Percentiles rank a stretch among this genome's conserved stretches.
phyloP scores from a whole-genome alignment of 2,113 vertebrate species.

The Deroptyus accipitrinus region DNA sequence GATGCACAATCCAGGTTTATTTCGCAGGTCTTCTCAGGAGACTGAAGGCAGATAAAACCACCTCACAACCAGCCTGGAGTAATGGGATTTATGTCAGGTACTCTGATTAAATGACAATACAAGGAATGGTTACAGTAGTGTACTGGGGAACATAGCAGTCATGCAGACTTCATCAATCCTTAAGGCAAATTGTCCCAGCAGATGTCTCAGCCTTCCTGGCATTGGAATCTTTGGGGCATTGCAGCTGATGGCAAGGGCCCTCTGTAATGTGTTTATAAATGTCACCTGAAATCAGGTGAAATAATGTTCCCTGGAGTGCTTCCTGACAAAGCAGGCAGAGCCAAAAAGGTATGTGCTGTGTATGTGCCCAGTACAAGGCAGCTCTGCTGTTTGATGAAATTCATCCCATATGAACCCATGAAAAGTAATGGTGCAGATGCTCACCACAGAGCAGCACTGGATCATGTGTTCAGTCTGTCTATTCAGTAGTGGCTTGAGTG shows the following conservation, averaged over 20 bases:
- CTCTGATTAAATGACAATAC: background rate
- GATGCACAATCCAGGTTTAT: constrained; percentile 2
- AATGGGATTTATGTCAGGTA: background rate
- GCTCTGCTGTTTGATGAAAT: background rate
- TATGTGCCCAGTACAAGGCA: background rate
- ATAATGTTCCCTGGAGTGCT: background rate
- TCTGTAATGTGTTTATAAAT: background rate
- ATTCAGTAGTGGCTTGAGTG: background rate
- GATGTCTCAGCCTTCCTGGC: background rate
- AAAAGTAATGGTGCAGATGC: background rate
- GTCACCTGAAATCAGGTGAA: background rate
- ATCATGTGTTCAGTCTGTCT: background rate
- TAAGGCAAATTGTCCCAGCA: background rate
- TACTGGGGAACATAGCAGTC: background rate
- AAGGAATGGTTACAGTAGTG: background rate
- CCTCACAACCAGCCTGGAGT: background rate
- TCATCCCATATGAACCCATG: background rate
- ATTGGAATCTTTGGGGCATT: background rate
- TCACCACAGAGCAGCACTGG: background rate
- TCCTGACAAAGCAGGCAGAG: background rate
- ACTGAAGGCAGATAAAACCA: background rate
- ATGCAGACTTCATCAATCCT: background rate
- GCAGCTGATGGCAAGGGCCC: background rate
- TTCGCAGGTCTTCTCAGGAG: background rate
- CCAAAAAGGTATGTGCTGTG: background rate